These are phyloP conservation scores for Volucella zonaria DNA, from an alignment of 2,888 invertebrate genomes.

Conservation along the genomic window DNA sequence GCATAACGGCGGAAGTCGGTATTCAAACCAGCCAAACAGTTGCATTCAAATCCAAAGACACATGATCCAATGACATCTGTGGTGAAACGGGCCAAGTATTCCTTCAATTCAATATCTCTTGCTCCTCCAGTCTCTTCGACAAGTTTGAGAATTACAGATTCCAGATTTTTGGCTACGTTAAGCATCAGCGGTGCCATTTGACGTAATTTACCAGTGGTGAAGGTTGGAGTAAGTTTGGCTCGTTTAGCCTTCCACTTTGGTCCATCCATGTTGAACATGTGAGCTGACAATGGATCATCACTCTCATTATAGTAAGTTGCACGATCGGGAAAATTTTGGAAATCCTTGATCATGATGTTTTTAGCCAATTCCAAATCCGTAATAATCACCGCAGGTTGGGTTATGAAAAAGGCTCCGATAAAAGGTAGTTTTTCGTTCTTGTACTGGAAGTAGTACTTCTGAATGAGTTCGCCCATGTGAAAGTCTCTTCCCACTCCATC, in stretches of 20 bases:
- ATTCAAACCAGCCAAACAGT: slow-evolving; percentile 81
- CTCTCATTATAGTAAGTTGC: slow-evolving; percentile 76
- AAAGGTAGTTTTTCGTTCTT: slow-evolving; percentile 75
- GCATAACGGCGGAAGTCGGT: slow-evolving; percentile 79
- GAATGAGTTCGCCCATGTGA: slow-evolving; percentile 77
- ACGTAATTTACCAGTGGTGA: slow-evolving; percentile 83
- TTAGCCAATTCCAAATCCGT: slow-evolving; percentile 80
- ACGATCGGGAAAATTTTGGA: slow-evolving; percentile 80
- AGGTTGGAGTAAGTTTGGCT: slow-evolving; percentile 82
- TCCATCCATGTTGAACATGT: slow-evolving; percentile 80
- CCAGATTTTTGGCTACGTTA: slow-evolving; percentile 76
- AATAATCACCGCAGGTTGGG: slow-evolving; percentile 75
- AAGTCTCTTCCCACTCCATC: slow-evolving; percentile 75
- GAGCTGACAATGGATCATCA: slow-evolving; percentile 78
- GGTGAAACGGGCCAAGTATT: slow-evolving; percentile 82
- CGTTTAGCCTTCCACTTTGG: slow-evolving; percentile 83
- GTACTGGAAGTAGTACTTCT: slow-evolving; percentile 75
- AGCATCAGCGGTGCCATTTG: slow-evolving; percentile 80
- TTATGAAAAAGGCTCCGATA: slow-evolving; percentile 76
- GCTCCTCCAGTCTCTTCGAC: slow-evolving; percentile 25
- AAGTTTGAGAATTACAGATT: slow-evolving; percentile 45
- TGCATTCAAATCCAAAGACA: slow-evolving; percentile 83
- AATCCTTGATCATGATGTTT: slow-evolving; percentile 80
- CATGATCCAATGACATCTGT: slow-evolving; percentile 83
- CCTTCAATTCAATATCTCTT: slow-evolving; percentile 81